A percentile compares a stretch with the other conserved stretches of the same genome.
Conservation (phyloP, 1,140 invertebrate species). For the Eriocheir sinensis region DNA sequence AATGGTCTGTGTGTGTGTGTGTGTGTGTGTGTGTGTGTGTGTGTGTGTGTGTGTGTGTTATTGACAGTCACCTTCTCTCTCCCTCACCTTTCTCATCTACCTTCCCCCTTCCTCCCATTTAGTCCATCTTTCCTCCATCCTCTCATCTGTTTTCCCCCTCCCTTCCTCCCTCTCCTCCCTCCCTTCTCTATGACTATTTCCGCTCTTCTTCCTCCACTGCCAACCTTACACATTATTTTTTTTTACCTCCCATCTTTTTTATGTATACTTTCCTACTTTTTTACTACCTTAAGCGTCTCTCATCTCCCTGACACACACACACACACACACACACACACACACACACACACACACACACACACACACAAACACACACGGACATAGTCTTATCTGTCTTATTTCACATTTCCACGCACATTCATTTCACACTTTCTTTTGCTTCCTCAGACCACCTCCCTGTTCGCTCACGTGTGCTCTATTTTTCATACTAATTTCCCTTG, state of each 20-base stretch:
- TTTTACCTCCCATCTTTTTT: not conserved
- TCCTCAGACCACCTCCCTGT: not conserved
- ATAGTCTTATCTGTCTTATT: not conserved
- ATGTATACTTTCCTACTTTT: not conserved
- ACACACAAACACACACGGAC: too few relatives aligned
- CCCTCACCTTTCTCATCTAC: not conserved
- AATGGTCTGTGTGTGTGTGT: not conserved
- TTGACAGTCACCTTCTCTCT: not conserved
- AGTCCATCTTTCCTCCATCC: not conserved
- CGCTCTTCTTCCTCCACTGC: not conserved
- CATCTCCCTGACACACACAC: not conserved
- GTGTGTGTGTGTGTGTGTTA: not conserved
- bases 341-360: not conserved
- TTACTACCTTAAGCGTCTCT: not conserved
- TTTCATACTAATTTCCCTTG: not conserved
- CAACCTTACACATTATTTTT: not conserved
- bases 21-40: not conserved
- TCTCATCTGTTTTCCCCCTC: not conserved
- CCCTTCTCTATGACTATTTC: not conserved
- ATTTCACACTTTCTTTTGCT: not conserved
- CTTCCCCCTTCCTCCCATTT: not conserved
- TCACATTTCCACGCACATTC: not conserved
- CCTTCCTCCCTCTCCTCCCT: not conserved
- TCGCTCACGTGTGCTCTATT: not conserved
- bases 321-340: not conserved